Evolutionary conservation across 2,113 vertebrate genomes (phyloP).

Genomic region (Orycteropus afer): DNA sequence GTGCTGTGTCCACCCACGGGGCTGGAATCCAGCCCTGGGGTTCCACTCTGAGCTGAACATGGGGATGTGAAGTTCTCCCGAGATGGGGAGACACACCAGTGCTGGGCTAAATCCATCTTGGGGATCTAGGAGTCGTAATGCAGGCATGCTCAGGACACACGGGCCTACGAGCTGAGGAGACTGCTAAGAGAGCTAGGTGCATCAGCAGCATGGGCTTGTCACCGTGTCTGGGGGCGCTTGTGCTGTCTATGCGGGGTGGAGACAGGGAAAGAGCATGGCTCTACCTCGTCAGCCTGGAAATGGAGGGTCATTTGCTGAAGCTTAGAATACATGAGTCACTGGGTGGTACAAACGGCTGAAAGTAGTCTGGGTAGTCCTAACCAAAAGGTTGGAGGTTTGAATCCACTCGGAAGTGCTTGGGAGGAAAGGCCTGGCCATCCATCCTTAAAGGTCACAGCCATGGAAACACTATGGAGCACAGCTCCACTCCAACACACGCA

Average conservation of each 20-base stretch:
- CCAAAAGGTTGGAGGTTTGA: background rate
- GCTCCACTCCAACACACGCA: too few relatives aligned
- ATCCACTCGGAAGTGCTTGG: too few relatives aligned
- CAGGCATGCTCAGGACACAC: fast-evolving
- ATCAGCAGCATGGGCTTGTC: background rate
- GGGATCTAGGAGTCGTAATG: fast-evolving
- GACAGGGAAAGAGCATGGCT: background rate
- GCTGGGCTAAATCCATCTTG: fast-evolving
- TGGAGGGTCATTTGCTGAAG: background rate
- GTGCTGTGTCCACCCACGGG: background rate
- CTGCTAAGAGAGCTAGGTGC: background rate
- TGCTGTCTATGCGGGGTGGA: fast-evolving
- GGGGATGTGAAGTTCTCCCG: background rate
- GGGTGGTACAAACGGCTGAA: too few relatives aligned
- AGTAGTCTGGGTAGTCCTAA: background rate
- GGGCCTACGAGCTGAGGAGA: fast-evolving
- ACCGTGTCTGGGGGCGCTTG: fast-evolving
- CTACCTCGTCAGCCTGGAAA: background rate
- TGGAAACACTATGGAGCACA: background rate
- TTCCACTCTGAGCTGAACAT: background rate
- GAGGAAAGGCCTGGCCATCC: too few relatives aligned
- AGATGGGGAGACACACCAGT: background rate
- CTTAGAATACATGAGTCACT: too few relatives aligned
- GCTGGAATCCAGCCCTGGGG: background rate
- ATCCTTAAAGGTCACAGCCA: background rate